Evolutionary conservation across 2,113 vertebrate species (phyloP).

Genomic region (Hippocampus guttulatus): DNA sequence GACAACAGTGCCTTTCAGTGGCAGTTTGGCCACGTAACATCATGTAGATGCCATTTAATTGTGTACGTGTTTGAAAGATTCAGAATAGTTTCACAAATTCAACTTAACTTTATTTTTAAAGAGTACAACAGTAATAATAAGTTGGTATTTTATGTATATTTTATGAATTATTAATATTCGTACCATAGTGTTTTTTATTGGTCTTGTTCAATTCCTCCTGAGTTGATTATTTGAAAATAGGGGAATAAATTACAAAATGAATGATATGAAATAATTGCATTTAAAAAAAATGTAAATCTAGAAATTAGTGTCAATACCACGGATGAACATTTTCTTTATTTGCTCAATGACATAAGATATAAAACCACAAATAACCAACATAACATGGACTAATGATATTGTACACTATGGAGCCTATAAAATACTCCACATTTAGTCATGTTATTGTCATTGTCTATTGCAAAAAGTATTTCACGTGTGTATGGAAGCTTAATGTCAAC

Average conservation of each 20-base stretch:
- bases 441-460: not conserved
- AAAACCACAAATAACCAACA: not conserved
- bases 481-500: not conserved
- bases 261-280: not conserved
- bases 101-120: not conserved
- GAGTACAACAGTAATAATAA: not conserved
- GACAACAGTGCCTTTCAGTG: conserved; percentile 68
- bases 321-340: not conserved
- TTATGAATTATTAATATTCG: not conserved
- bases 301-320: not conserved
- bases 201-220: not conserved
- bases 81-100: not conserved
- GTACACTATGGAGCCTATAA: not conserved
- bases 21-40: conserved; percentile 9
- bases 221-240: not conserved
- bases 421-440: no score
- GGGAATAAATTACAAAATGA: not conserved
- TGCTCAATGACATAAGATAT: not conserved
- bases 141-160: not conserved
- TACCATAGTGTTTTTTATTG: not conserved
- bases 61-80: not conserved
- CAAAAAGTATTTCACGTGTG: not conserved
- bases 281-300: not conserved
- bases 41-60: not conserved
- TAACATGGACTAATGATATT: not conserved